phyloP scores from a whole-genome alignment of 2,888 invertebrate species.

The Hirtodrosophila confusa region DNA sequence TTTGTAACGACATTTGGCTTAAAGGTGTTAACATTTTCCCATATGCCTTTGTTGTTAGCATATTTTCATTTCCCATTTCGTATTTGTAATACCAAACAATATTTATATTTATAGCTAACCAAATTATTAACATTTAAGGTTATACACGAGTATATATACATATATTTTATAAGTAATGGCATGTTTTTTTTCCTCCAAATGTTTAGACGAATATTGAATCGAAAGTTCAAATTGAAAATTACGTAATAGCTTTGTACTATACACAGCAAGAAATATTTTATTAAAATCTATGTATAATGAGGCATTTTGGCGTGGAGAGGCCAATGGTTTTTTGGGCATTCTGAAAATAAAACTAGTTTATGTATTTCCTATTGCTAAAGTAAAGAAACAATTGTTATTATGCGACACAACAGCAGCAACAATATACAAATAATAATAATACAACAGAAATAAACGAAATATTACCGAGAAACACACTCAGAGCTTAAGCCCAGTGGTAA shows the following conservation, averaged over 20 bases:
- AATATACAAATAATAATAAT: constrained; percentile 4
- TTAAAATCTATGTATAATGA: constrained; percentile 28
- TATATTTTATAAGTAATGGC: constrained; percentile 17
- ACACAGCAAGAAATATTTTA: constrained; percentile 36
- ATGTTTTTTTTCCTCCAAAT: constrained; percentile 29
- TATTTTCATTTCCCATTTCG: constrained; percentile 18
- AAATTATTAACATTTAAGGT: constrained; percentile 49
- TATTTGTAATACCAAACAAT: constrained; percentile 10
- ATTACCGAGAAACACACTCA: constrained; percentile 1
- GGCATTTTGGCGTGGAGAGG: constrained; percentile 14
- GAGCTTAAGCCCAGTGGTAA: constrained; percentile 1
- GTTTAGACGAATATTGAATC: constrained; percentile 37
- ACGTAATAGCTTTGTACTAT: constrained; percentile 54
- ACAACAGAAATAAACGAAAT: neutral
- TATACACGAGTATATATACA: constrained; percentile 9
- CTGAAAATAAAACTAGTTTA: constrained; percentile 10
- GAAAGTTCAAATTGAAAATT: constrained; percentile 36
- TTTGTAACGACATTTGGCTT: constrained; percentile 6
- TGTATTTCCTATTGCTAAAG: constrained; percentile 40
- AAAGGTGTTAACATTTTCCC: constrained; percentile 18
- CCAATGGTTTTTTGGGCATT: constrained; percentile 14
- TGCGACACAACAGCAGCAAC: constrained; percentile 13
- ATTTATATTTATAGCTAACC: constrained; percentile 51
- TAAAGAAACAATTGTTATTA: constrained; percentile 58
- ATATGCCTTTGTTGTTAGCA: constrained; percentile 22